These are phyloP conservation scores for Hemicentrotus pulcherrimus DNA, from an alignment of 35 echinoderm and acorn worm genomes.

Conservation along the genomic window DNA sequence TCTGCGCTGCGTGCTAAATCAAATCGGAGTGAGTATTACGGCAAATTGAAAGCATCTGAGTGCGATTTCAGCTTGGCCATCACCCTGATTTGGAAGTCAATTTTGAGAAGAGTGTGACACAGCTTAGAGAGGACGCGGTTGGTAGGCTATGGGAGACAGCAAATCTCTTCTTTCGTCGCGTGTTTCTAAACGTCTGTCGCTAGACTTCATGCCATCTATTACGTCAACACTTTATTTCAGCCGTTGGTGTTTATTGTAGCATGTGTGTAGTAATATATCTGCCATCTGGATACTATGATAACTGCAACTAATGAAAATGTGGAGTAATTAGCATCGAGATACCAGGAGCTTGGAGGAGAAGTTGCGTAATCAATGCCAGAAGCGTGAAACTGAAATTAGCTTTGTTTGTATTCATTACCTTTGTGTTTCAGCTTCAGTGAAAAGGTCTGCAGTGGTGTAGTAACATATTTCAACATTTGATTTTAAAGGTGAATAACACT, in stretches of 20 bases:
- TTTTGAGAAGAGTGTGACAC: conserved; percentile 11
- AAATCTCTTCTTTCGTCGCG: neutral
- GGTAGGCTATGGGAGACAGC: neutral
- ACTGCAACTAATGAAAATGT: neutral
- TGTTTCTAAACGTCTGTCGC: neutral
- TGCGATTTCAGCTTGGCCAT: neutral
- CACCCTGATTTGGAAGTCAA: conserved; percentile 22
- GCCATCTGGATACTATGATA: neutral
- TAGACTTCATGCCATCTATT: neutral
- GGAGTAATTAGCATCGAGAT: neutral
- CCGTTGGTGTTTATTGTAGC: neutral
- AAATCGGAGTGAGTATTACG: neutral
- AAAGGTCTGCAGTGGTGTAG: neutral
- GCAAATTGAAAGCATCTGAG: conserved; percentile 26
- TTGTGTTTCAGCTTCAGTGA: neutral
- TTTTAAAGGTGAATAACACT: neutral
- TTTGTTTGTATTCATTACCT: neutral
- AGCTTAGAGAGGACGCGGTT: neutral
- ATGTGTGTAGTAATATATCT: neutral
- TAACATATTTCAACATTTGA: neutral
- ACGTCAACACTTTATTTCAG: neutral
- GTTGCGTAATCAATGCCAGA: neutral
- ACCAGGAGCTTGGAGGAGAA: neutral
- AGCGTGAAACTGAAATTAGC: neutral
- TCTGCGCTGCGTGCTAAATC: neutral